These are phyloP conservation scores for Phalanger gymnotis DNA, from an alignment of 2,797 vertebrate species.

Conservation along the genomic window DNA sequence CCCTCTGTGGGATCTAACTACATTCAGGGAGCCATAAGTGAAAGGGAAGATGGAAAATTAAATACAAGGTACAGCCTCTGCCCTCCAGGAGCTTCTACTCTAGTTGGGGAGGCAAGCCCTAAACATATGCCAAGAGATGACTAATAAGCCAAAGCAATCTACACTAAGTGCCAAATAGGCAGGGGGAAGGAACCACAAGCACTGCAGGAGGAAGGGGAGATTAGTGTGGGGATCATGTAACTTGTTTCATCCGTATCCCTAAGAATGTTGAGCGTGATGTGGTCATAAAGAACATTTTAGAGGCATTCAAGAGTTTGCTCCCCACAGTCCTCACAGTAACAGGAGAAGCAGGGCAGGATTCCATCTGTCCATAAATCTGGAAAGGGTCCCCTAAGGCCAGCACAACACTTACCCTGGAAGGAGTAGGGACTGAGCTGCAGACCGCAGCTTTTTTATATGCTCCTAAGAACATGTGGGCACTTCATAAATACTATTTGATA, in stretches of 20 bases:
- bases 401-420: conserved; percentile 37
- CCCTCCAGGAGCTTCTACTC: neutral
- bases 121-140: neutral
- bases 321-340: conserved; percentile 50
- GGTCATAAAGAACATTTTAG: conserved; percentile 65
- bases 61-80: neutral
- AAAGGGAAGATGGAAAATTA: neutral
- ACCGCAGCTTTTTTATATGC: neutral
- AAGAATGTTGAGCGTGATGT: conserved; percentile 45
- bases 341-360: conserved; percentile 39
- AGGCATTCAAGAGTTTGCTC: neutral
- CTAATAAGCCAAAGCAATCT: conserved; percentile 25
- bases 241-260: neutral
- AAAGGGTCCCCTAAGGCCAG: conserved; percentile 54
- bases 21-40: neutral
- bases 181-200: neutral
- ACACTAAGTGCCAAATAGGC: neutral
- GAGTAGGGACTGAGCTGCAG: neutral
- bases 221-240: conserved; percentile 47
- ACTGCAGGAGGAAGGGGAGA: conserved; percentile 20
- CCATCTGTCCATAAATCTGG: conserved; percentile 50
- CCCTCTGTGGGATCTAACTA: neutral
- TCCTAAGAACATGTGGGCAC: conserved; percentile 27
- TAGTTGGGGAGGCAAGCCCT: neutral
- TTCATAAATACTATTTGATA: conserved; percentile 4